These are phyloP conservation scores for Sycophila texana DNA, from an alignment of 2,888 invertebrate genomes.

Conservation along the genomic window DNA sequence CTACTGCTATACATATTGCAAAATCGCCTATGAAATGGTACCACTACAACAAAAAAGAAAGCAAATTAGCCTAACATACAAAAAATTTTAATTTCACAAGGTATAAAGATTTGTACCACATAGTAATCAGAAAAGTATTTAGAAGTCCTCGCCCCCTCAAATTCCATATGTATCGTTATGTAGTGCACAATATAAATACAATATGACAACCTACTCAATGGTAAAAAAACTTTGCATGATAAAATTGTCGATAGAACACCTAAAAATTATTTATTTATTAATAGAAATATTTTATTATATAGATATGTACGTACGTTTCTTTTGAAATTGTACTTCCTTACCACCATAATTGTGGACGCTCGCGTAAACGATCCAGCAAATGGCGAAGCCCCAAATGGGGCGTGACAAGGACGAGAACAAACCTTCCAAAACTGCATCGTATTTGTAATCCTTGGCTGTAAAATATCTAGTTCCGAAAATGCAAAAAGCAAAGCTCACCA, in stretches of 20 bases:
- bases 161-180: constrained; percentile 52
- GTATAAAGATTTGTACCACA: constrained; percentile 17
- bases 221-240: constrained; percentile 60
- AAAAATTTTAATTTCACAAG: not conserved
- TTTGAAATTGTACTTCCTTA: constrained; percentile 52
- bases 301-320: too few relatives aligned
- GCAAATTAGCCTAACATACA: not conserved
- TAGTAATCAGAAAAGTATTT: constrained; percentile 52
- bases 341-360: constrained; percentile 77
- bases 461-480: constrained; percentile 61
- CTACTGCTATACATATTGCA: constrained; percentile 29
- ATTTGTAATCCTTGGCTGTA: not conserved
- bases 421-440: not conserved
- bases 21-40: constrained; percentile 48
- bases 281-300: too few relatives aligned
- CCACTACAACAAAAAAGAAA: constrained; percentile 38
- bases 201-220: constrained; percentile 62
- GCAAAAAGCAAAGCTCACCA: constrained; percentile 56
- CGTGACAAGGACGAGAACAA: constrained; percentile 59
- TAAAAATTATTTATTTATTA: constrained; percentile 32
- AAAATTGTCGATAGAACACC: constrained; percentile 59
- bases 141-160: constrained; percentile 40
- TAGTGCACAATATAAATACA: constrained; percentile 62
- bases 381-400: constrained; percentile 75
- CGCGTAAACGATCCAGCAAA: constrained; percentile 77